These are phyloP conservation scores for Eurystomus glaucurus DNA, from an alignment of 2,797 vertebrate genomes.

Conservation along the genomic window DNA sequence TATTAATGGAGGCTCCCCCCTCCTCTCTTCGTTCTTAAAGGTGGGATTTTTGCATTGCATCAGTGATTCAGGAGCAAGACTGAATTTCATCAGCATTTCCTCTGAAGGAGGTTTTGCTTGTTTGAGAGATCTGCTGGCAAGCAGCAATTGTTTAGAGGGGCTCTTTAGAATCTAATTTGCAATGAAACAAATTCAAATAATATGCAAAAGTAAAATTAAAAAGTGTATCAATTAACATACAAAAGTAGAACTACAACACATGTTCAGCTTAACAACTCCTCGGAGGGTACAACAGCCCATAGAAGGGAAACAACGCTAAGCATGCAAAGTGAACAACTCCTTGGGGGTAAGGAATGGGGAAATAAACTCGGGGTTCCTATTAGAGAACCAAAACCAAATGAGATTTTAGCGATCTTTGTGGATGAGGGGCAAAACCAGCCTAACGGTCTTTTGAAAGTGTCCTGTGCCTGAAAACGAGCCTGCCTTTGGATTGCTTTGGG, in stretches of 20 bases:
- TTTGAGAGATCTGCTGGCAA: conserved; percentile 26
- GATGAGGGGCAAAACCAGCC: neutral
- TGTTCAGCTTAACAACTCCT: conserved; percentile 73
- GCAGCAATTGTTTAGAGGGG: conserved; percentile 26
- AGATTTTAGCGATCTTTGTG: neutral
- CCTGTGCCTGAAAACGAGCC: neutral
- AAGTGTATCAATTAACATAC: conserved; percentile 81
- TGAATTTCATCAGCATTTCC: conserved; percentile 55
- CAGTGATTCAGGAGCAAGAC: conserved; percentile 8
- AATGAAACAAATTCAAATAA: conserved; percentile 74
- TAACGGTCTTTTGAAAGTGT: neutral
- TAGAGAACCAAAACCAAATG: conserved; percentile 51
- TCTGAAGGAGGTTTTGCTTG: conserved; percentile 29
- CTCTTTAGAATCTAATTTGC: conserved; percentile 69
- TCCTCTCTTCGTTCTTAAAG: neutral
- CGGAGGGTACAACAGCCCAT: conserved; percentile 43
- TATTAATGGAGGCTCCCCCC: conserved; percentile 11
- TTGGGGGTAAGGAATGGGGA: conserved; percentile 6
- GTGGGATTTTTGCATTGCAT: conserved; percentile 38
- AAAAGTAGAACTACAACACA: conserved; percentile 65
- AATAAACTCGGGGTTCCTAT: conserved; percentile 26
- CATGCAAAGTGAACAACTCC: conserved; percentile 37
- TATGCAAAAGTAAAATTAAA: conserved; percentile 78
- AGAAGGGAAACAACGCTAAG: conserved; percentile 13
- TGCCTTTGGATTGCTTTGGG: neutral